Conservation (phyloP, 2,888 invertebrate species). For the Blastobasis lacticolella region DNA sequence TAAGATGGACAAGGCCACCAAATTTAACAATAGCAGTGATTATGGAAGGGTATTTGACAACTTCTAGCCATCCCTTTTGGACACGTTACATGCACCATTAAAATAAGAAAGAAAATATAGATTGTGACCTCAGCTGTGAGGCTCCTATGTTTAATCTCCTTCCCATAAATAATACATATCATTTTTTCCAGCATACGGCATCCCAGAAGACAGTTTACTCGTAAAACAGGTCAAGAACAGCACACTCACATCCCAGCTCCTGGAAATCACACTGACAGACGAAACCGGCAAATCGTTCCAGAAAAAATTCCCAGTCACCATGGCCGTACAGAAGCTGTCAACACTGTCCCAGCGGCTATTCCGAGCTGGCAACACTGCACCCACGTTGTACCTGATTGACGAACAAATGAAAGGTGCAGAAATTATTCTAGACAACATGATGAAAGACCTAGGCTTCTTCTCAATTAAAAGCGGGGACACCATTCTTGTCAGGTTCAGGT, state of each 20-base stretch:
- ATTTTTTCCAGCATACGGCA: constrained; percentile 81
- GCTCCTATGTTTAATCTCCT: too few species aligned
- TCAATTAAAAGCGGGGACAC: constrained; percentile 89
- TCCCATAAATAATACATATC: too few species aligned
- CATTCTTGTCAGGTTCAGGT: constrained; percentile 80
- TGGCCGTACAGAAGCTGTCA: constrained; percentile 88
- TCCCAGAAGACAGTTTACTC: constrained; percentile 84
- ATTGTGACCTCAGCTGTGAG: too few species aligned
- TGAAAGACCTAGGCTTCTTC: constrained; percentile 87
- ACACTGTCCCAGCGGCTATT: constrained; percentile 86
- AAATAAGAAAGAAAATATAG: too few species aligned
- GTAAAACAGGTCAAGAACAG: constrained; percentile 61
- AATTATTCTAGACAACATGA: constrained; percentile 85
- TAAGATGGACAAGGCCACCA: too few species aligned
- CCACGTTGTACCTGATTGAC: constrained; percentile 68
- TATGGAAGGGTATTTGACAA: too few species aligned
- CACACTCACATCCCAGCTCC: constrained; percentile 80
- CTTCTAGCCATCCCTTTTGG: too few species aligned
- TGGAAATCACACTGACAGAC: constrained; percentile 71
- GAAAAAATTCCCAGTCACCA: constrained; percentile 84
- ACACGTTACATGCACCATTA: too few species aligned
- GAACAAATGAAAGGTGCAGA: constrained; percentile 77
- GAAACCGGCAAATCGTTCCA: constrained; percentile 74
- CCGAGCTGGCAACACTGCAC: constrained; percentile 43
- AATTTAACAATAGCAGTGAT: too few species aligned